Evolutionary conservation across 2,888 invertebrate species (phyloP), one percentile per base, ranked within the genome.

Genomic region (Tetragonula carbonaria): DNA sequence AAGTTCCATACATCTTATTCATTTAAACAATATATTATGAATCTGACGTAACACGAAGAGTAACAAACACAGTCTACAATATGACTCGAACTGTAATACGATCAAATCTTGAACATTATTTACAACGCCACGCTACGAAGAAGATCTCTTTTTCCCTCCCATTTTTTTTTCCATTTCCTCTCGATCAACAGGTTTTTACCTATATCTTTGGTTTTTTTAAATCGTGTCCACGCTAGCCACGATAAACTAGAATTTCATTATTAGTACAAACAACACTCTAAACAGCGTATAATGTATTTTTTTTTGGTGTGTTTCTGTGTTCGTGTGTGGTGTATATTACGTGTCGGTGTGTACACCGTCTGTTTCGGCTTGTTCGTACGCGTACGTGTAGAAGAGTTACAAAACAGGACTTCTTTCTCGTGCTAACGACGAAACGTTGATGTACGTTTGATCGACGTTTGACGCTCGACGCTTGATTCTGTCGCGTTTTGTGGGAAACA

Each of bases 11-110:
- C 74, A 80, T 74, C 57, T 55, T 84, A 66, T 55, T 66, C 62
- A 14, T 83, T 84, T 77, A 80, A 85, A 84, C 77, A 78, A 85
- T 85, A 80, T 84, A 85, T 85, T 85, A 85, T 76, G 79, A 81
- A 85, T 85, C 71, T 72, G 85, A 80, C 63, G 74, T 80, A 85
- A 85, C 85, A 85, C 85, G 85, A 85, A 81, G 85, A 85, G 81
- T 85, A 85, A 85, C 77, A 80, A 85, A 85, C 78, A 81, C 74
- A 74, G 73, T 84, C 84, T 84, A 84, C 70, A 71, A 75, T 71
- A 85, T 67, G 80, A 85, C 80, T 85, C 74, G 71, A 84, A 84
- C 75, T 74, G 74, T 63, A 77, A 81, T 79, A 81, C 59, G 83
- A 83, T 82, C 67, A 77, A 85, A 85, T 78, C 67, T 85, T 78